These are phyloP conservation scores for Echeneis naucrates DNA, from an alignment of 2,797 vertebrate genomes.

Conservation along the genomic window DNA sequence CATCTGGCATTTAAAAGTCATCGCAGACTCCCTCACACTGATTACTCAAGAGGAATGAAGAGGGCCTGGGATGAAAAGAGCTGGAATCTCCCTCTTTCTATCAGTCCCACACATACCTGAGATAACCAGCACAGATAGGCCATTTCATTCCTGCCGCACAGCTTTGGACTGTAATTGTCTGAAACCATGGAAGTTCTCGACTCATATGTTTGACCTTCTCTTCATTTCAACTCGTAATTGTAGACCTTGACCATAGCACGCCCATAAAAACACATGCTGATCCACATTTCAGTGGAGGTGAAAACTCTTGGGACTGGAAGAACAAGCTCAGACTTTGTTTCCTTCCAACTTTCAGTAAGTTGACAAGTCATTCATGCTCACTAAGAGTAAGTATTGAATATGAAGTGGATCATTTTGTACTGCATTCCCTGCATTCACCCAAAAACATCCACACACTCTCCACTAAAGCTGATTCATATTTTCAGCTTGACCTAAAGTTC, in stretches of 20 bases:
- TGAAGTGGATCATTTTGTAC: constrained; percentile 43
- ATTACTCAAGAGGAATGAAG: constrained; percentile 61
- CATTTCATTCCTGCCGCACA: constrained; percentile 49
- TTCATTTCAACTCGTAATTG: constrained; percentile 35
- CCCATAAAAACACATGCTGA: constrained; percentile 26
- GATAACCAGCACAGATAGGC: constrained; percentile 77
- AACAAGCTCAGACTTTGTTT: constrained; percentile 13
- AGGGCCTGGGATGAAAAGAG: constrained; percentile 62
- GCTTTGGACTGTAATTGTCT: constrained; percentile 65
- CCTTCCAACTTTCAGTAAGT: constrained; percentile 6
- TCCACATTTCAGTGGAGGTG: constrained; percentile 21
- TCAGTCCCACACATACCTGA: constrained; percentile 79
- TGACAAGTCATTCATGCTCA: constrained; percentile 32
- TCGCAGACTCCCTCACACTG: constrained; percentile 54
- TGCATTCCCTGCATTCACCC: constrained; percentile 37
- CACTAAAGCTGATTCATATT: constrained; percentile 65
- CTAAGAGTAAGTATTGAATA: constrained; percentile 40
- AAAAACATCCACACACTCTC: constrained; percentile 20
- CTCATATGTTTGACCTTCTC: too few relatives aligned
- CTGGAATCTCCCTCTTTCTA: constrained; percentile 73
- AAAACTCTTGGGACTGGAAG: constrained; percentile 31
- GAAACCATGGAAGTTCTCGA: constrained; percentile 29
- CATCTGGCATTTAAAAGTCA: constrained; percentile 48
- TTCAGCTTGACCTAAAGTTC: constrained; percentile 18
- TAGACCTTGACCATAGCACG: constrained; percentile 43